Conservation (phyloP, 2,888 invertebrate species). For the Anticlea derivata region DNA sequence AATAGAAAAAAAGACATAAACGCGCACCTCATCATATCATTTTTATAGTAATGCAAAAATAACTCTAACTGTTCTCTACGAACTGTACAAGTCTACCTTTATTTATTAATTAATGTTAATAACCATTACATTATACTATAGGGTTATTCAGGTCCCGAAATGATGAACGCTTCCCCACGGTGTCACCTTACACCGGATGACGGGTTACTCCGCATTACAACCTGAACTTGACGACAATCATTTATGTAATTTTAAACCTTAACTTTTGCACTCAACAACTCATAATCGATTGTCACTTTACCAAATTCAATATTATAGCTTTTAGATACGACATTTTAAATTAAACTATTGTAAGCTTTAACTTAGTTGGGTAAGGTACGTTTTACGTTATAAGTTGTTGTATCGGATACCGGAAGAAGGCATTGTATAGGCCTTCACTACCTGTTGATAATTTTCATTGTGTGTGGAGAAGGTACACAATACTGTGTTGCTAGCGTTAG, state of each 20-base stretch:
- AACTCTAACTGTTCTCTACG: background rate
- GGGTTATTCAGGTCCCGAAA: constrained; percentile 55
- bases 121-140: constrained; percentile 12
- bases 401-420: constrained; percentile 76
- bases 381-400: constrained; percentile 32
- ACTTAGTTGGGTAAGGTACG: constrained; percentile 31
- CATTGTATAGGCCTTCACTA: constrained; percentile 73
- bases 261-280: constrained; percentile 29
- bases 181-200: constrained; percentile 77
- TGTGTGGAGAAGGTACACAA: constrained; percentile 65
- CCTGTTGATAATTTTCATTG: constrained; percentile 80
- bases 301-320: constrained; percentile 40
- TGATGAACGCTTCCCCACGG: constrained; percentile 71
- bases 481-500: constrained; percentile 53
- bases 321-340: constrained; percentile 28
- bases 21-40: constrained; percentile 40
- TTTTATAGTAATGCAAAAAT: background rate
- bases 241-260: constrained; percentile 38
- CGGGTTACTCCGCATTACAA: constrained; percentile 64
- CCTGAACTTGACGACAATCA: constrained; percentile 45
- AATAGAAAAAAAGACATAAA: constrained; percentile 58
- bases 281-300: constrained; percentile 37
- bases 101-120: background rate
- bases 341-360: constrained; percentile 39
- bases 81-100: background rate